Percentiles rank a stretch among this genome's conserved stretches.
These are phyloP conservation scores for Ochlodes sylvanus DNA, from an alignment of 2,888 invertebrate species.

Conservation along the genomic window DNA sequence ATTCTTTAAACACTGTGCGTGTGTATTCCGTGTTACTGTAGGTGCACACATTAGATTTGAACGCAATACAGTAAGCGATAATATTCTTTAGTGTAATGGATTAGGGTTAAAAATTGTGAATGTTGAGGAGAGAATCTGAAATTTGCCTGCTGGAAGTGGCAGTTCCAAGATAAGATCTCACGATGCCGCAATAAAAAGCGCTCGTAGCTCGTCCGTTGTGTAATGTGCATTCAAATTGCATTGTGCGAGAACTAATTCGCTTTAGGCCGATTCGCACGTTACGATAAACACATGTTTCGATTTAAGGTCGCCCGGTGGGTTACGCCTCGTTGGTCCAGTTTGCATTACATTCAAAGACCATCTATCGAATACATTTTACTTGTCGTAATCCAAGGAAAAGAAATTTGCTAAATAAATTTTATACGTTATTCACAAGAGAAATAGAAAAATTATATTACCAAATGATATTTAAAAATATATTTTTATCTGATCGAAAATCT, in stretches of 20 bases:
- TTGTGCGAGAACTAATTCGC: slow-evolving; percentile 85
- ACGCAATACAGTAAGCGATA: slow-evolving; percentile 53
- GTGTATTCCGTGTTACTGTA: slow-evolving; percentile 62
- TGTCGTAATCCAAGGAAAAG: not conserved
- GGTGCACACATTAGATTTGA: slow-evolving; percentile 64
- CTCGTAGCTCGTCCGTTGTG: slow-evolving; percentile 84
- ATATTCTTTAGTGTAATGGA: slow-evolving; percentile 58
- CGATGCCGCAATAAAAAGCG: slow-evolving; percentile 85
- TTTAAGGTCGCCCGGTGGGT: slow-evolving; percentile 53
- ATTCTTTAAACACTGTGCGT: slow-evolving; percentile 80
- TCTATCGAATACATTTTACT: not conserved
- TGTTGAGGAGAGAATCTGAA: slow-evolving; percentile 70
- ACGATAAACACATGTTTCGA: slow-evolving; percentile 84
- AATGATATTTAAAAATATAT: no score
- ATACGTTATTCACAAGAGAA: no score
- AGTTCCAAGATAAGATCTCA: slow-evolving; percentile 84
- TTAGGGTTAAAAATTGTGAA: slow-evolving; percentile 66
- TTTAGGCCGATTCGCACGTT: slow-evolving; percentile 83
- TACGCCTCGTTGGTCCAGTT: slow-evolving; percentile 45
- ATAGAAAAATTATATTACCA: no score
- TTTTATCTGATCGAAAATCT: no score
- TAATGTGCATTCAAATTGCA: slow-evolving; percentile 86
- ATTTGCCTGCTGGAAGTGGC: slow-evolving; percentile 85
- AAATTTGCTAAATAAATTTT: not conserved
- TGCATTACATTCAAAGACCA: slow-evolving; percentile 11